Evolutionary conservation across 1,140 invertebrate species (phyloP).

Genomic region (Harpegnathos saltator): DNA sequence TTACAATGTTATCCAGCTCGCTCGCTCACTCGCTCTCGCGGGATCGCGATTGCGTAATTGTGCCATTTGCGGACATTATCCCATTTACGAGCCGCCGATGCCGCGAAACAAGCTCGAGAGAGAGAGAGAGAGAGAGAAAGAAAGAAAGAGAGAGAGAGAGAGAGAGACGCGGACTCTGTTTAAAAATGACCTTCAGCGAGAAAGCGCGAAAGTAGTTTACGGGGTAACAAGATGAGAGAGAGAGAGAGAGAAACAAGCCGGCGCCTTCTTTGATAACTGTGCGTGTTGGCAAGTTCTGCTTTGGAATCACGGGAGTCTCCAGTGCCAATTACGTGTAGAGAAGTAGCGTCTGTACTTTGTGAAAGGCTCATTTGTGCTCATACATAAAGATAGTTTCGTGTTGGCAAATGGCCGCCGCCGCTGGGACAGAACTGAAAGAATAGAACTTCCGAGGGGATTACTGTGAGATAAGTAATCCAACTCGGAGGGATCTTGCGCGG

Average conservation of each 20-base stretch:
- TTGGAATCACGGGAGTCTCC: neutral
- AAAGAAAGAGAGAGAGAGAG: too few species aligned
- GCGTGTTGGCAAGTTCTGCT: neutral
- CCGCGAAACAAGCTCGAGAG: too few species aligned
- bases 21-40: constrained; percentile 1
- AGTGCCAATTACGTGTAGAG: neutral
- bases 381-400: neutral
- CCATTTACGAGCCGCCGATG: neutral
- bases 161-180: neutral
- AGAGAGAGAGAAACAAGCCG: neutral
- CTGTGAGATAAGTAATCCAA: neutral
- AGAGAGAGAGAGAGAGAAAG: too few species aligned
- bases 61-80: neutral
- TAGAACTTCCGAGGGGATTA: neutral
- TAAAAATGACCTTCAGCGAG: constrained; percentile 1
- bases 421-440: too few species aligned
- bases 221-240: neutral
- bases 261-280: constrained; percentile 18
- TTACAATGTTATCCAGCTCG: constrained; percentile 32
- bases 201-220: neutral
- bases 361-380: constrained; percentile 10
- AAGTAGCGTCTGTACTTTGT: constrained; percentile 21
- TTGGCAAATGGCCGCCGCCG: neutral
- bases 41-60: constrained; percentile 20
- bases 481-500: neutral